Percentiles rank a stretch among this genome's conserved stretches.
These are phyloP conservation scores for Charaxes varanes DNA, from an alignment of 1,140 invertebrate genomes.

Conservation along the genomic window DNA sequence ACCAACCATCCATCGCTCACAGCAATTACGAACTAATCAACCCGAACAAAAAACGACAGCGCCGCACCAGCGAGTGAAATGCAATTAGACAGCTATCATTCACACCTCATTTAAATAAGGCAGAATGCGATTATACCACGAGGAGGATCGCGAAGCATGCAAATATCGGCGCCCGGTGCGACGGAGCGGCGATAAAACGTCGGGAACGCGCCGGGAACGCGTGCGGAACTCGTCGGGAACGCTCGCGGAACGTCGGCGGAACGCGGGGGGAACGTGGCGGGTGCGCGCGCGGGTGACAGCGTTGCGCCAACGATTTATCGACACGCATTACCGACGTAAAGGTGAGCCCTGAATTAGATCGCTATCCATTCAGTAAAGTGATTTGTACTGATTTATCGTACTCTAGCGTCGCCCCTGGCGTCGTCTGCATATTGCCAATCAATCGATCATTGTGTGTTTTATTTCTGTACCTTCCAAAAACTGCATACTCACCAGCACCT, in stretches of 20 bases:
- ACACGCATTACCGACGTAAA: slow-evolving; percentile 41
- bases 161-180: slow-evolving; percentile 2
- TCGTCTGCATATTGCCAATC: too few species aligned
- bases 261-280: slow-evolving; percentile 21
- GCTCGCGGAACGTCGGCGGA: slow-evolving; percentile 16
- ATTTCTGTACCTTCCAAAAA: too few species aligned
- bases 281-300: slow-evolving; percentile 27
- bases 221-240: slow-evolving; percentile 6
- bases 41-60: neutral
- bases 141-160: slow-evolving; percentile 4
- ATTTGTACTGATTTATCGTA: slow-evolving; percentile 5
- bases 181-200: neutral
- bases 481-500: too few species aligned
- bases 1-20: neutral
- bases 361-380: slow-evolving; percentile 24
- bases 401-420: too few species aligned
- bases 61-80: slow-evolving; percentile 6
- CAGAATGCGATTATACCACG: slow-evolving; percentile 16
- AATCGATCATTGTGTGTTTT: too few species aligned
- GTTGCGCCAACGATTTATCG: slow-evolving; percentile 42
- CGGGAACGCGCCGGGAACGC: slow-evolving; percentile 12
- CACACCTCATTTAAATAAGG: slow-evolving; percentile 32
- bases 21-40: slow-evolving; percentile 3
- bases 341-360: slow-evolving; percentile 48
- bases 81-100: slow-evolving; percentile 46